Percentiles rank a stretch among this genome's conserved stretches.
These are phyloP conservation scores for Alosa alosa DNA, from an alignment of 2,113 vertebrate genomes.

Conservation along the genomic window DNA sequence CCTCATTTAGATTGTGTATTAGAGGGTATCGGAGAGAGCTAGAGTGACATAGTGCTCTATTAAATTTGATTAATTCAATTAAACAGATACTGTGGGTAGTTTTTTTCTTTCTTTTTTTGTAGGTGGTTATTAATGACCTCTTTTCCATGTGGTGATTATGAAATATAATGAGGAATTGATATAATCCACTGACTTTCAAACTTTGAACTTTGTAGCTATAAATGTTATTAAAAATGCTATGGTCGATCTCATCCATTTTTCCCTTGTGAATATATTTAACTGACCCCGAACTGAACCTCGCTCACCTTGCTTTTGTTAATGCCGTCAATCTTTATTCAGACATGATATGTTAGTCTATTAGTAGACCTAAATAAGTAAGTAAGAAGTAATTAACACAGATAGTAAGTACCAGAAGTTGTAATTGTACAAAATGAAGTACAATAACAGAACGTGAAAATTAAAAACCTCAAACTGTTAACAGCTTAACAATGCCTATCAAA, in stretches of 20 bases:
- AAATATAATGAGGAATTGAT: neutral
- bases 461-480: too few species aligned
- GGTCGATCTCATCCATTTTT: conserved; percentile 30
- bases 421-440: too few species aligned
- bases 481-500: too few species aligned
- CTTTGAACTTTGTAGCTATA: conserved; percentile 1
- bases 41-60: conserved; percentile 31
- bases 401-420: too few species aligned
- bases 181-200: conserved; percentile 20
- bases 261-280: neutral
- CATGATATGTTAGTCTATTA: neutral
- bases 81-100: conserved; percentile 19
- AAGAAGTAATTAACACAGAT: neutral
- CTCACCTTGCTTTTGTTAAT: neutral
- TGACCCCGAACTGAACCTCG: neutral
- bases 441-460: too few species aligned
- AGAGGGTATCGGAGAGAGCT: conserved; percentile 24
- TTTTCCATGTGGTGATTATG: conserved; percentile 23
- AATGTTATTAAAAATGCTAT: conserved; percentile 24
- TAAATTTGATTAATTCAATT: conserved; percentile 37
- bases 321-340: neutral
- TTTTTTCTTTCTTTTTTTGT: conserved; percentile 10
- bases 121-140: conserved; percentile 38
- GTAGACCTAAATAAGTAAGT: neutral
- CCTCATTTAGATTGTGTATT: conserved; percentile 34